These are phyloP conservation scores for Girardinichthys multiradiatus DNA, from an alignment of 2,113 vertebrate species.

Conservation along the genomic window DNA sequence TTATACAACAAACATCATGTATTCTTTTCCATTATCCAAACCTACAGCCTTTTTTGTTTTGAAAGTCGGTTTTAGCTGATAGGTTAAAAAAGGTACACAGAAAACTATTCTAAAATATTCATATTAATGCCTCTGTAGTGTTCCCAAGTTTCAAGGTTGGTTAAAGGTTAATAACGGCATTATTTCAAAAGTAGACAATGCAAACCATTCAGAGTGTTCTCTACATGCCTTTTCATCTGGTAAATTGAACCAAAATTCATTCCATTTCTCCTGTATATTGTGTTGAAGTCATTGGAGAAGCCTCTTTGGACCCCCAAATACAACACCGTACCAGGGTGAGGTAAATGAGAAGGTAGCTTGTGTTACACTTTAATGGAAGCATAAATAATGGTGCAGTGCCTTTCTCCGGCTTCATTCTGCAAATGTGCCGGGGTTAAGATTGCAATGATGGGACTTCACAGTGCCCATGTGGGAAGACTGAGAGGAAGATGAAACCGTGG, in stretches of 20 bases:
- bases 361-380: neutral
- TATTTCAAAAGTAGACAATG: neutral
- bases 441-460: constrained; percentile 30
- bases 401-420: constrained; percentile 11
- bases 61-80: neutral
- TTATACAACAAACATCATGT: too few species aligned
- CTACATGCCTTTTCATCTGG: neutral
- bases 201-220: neutral
- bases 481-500: constrained; percentile 36
- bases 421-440: constrained; percentile 3
- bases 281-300: neutral
- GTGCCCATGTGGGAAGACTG: constrained; percentile 37
- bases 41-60: too few species aligned
- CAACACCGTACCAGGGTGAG: neutral
- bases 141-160: neutral
- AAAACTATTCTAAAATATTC: neutral
- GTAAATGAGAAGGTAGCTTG: neutral
- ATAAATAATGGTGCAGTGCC: neutral
- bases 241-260: neutral
- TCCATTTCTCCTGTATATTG: neutral
- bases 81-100: neutral
- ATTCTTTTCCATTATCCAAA: too few species aligned
- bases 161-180: neutral
- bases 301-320: too few species aligned
- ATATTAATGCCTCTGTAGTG: neutral